A percentile compares a stretch with the other conserved stretches of the same genome.
Evolutionary conservation across 2,797 vertebrate genomes (phyloP).

Genomic region (Masticophis lateralis): DNA sequence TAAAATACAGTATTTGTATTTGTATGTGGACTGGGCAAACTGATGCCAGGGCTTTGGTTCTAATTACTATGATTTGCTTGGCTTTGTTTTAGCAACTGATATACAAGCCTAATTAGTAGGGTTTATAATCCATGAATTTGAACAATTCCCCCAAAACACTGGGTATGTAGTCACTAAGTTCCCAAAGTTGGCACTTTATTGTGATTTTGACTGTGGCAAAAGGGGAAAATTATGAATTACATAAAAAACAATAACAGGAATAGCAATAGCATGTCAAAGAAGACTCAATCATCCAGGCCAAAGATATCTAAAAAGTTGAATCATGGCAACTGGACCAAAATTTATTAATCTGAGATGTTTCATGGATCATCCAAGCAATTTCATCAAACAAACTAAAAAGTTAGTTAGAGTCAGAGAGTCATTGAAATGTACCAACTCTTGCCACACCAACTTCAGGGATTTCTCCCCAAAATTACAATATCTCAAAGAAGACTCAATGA

Average conservation of each 20-base stretch:
- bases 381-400: no score
- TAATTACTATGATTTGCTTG: not conserved
- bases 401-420: no score
- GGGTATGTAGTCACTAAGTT: not conserved
- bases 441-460: no score
- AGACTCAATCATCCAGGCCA: no score
- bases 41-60: not conserved
- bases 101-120: not conserved
- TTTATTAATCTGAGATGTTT: no score
- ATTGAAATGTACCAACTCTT: no score
- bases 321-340: no score
- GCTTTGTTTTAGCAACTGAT: not conserved
- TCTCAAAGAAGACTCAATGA: no score
- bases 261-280: no score
- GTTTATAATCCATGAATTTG: not conserved
- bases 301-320: no score
- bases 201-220: not conserved
- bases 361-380: no score
- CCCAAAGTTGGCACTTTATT: not conserved
- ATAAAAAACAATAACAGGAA: not conserved
- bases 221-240: not conserved
- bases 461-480: no score
- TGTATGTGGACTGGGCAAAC: not conserved
- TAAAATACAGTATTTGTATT: not conserved
- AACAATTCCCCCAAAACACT: not conserved